Evolutionary conservation across 30 jellyfish, hydroid and myxozoan genomes (phyloP).

Genomic region (Chrysaora quinquecirrha): DNA sequence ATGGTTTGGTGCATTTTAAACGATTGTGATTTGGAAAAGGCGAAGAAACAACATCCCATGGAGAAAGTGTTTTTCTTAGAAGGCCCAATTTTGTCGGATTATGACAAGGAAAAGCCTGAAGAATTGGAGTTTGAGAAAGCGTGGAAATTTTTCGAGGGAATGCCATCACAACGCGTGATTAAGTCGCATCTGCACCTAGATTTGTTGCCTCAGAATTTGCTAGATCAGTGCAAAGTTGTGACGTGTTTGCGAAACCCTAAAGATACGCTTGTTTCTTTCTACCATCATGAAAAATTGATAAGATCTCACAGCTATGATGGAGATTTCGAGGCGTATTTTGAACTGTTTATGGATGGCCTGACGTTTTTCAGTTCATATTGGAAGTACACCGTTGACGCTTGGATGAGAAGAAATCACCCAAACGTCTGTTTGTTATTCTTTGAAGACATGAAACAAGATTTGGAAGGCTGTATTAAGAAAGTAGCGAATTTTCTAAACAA

Average conservation of each 20-base stretch:
- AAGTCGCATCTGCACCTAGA: conserved; percentile 19
- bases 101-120: neutral
- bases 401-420: conserved; percentile 51
- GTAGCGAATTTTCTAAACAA: neutral
- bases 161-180: conserved; percentile 35
- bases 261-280: conserved; percentile 47
- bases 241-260: conserved; percentile 46
- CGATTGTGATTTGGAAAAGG: neutral
- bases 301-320: neutral
- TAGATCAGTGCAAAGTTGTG: conserved; percentile 41
- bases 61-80: neutral
- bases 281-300: conserved; percentile 12
- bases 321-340: conserved; percentile 23
- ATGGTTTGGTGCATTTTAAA: neutral
- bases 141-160: neutral
- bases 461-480: neutral
- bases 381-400: conserved; percentile 37
- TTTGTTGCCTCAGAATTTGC: conserved; percentile 23
- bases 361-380: conserved; percentile 27
- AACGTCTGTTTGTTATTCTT: conserved; percentile 26
- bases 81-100: neutral
- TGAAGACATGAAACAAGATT: conserved; percentile 47
- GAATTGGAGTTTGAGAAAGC: neutral
- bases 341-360: conserved; percentile 50
- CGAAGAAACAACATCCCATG: neutral